Evolutionary conservation across 1,140 invertebrate species (phyloP), one percentile per base, ranked within the genome.

Genomic region (Zaprionus nigranus): DNA sequence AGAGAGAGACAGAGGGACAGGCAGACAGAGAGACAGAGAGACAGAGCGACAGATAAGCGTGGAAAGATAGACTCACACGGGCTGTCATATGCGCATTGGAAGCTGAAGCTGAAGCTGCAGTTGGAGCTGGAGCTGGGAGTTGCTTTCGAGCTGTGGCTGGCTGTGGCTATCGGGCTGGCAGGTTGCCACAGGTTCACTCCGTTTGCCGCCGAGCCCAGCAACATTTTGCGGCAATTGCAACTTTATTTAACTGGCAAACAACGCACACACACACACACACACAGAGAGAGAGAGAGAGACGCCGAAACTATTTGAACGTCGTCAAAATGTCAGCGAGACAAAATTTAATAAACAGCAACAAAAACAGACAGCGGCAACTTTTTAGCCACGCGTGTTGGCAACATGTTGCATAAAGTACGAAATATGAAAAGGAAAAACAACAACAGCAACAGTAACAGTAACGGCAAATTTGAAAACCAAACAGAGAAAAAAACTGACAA

Each of bases 151-250:
- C 9, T 43, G n/a, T 5, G 43, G 38, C 22, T 34, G 36, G 30
- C 40, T 58, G 63, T 34, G 63, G 34, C 24, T 24, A 36, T 6
- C 62, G 13, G 56, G 22, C 13, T 17, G 28, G 20, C 34, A 76
- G 67, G 66, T 71, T 67, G 72, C 73, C 60, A 30, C 72, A 75
- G 72, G 74, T 73, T 76, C 59, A 40, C 22, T 60, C 22, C 40
- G 51, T 26, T 66, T 65, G 71, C 69, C 15, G 82, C 61, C 74
- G 57, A 54, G 57, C 78, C 65, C 83, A 66, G 78, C 85, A 81
- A 82, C 85, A 90, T 90, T 88, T 88, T 88, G 82, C 53, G 62
- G 84, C 78, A 90, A 90, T 79, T 90, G 84, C 85, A 87, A 87
- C 84, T 90, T 90, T 90, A 90, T 87, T 87, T 82, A 75, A 66